A percentile compares a stretch with the other conserved stretches of the same genome.
Conservation (phyloP, 2,113 vertebrate species). For the Typhlomys cinereus region DNA sequence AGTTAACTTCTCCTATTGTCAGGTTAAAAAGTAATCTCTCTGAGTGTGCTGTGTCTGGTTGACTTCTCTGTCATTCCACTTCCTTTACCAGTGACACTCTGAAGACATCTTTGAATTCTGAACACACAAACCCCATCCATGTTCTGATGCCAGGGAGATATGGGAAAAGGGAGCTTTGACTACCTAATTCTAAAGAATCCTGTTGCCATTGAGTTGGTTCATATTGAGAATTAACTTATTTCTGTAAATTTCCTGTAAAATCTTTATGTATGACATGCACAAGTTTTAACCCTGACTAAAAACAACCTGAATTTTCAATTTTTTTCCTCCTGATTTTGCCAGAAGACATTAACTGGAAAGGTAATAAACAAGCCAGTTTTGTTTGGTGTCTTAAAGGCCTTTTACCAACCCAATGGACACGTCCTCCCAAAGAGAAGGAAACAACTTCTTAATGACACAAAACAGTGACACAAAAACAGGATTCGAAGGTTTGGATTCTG, state of each 20-base stretch:
- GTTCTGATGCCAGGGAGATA: neutral
- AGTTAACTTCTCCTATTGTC: neutral
- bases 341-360: neutral
- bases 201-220: neutral
- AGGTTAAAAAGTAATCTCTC: conserved; percentile 9
- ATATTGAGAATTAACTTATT: neutral
- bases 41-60: neutral
- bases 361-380: neutral
- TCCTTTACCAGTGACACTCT: neutral
- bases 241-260: conserved; percentile 14
- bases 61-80: neutral
- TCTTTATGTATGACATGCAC: neutral
- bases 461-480: neutral
- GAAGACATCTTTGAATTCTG: conserved; percentile 38
- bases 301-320: conserved; percentile 39
- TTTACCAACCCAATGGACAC: neutral
- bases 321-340: conserved; percentile 9
- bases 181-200: neutral
- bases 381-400: neutral
- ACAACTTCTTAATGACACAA: neutral
- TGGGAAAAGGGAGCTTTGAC: neutral
- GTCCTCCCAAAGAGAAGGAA: neutral
- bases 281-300: neutral
- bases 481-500: neutral
- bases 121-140: neutral